These are phyloP conservation scores for Varecia variegata DNA, from an alignment of 2,797 vertebrate genomes.

Conservation along the genomic window DNA sequence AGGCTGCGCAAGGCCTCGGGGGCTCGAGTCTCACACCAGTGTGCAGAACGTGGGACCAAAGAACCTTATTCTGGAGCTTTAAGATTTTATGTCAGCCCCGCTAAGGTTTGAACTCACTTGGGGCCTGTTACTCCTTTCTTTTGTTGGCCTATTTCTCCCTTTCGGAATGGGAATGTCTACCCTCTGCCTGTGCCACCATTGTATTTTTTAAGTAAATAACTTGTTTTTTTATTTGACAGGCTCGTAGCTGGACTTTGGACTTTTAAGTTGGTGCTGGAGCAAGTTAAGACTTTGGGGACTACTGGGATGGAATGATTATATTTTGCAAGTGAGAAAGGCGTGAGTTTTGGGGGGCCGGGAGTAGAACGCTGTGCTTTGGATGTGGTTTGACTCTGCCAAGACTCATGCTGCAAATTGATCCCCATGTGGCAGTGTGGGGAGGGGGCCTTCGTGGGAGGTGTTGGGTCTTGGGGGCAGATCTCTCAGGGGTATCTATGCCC, in stretches of 20 bases:
- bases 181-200: too few species aligned
- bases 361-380: neutral
- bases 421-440: too few species aligned
- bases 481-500: neutral
- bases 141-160: neutral
- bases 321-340: neutral
- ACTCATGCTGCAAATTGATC: neutral
- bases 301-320: neutral
- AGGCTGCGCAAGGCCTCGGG: neutral
- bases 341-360: neutral
- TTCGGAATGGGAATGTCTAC: neutral
- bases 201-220: neutral
- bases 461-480: too few species aligned
- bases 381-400: neutral
- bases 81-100: neutral
- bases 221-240: neutral
- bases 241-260: neutral
- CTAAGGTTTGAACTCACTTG: neutral
- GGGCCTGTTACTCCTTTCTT: neutral
- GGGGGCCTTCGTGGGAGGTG: neutral
- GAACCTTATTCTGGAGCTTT: neutral
- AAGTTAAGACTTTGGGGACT: neutral
- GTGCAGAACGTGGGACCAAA: neutral
- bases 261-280: neutral
- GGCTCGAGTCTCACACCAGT: neutral